Evolutionary conservation across 2,888 invertebrate genomes (phyloP).

Genomic region (Hirtodrosophila confusa): DNA sequence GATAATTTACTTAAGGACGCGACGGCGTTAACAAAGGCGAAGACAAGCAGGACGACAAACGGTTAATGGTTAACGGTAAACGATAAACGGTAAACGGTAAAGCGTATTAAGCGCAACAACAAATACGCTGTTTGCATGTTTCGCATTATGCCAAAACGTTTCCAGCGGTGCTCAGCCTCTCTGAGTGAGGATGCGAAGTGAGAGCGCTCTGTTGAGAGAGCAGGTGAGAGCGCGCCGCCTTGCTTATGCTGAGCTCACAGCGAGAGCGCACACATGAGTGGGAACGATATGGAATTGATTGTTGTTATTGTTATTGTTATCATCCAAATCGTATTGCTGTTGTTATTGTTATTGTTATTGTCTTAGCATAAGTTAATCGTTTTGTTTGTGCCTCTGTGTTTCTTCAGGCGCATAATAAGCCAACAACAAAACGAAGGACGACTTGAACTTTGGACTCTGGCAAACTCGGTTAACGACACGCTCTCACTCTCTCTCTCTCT

Average conservation of each 20-base stretch:
- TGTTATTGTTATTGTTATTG: constrained; percentile 35
- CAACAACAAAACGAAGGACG: constrained; percentile 24
- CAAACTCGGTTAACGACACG: constrained; percentile 10
- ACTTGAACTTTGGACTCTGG: constrained; percentile 34
- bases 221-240: constrained; percentile 16
- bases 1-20: neutral
- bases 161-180: constrained; percentile 45
- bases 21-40: constrained; percentile 12
- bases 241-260: neutral
- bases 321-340: constrained; percentile 1
- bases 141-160: constrained; percentile 70
- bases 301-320: constrained; percentile 30
- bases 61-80: constrained; percentile 20
- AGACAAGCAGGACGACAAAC: constrained; percentile 6
- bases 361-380: constrained; percentile 37
- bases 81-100: constrained; percentile 28
- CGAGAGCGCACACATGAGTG: constrained; percentile 16
- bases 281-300: constrained; percentile 34
- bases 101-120: constrained; percentile 36
- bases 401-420: constrained; percentile 4
- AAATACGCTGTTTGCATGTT: constrained; percentile 56
- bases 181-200: constrained; percentile 34
- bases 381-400: neutral
- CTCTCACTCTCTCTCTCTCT: constrained; percentile 11
- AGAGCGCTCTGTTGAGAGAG: constrained; percentile 1